Evolutionary conservation across 2,888 invertebrate species (phyloP).

Genomic region (Prosapia bicincta): DNA sequence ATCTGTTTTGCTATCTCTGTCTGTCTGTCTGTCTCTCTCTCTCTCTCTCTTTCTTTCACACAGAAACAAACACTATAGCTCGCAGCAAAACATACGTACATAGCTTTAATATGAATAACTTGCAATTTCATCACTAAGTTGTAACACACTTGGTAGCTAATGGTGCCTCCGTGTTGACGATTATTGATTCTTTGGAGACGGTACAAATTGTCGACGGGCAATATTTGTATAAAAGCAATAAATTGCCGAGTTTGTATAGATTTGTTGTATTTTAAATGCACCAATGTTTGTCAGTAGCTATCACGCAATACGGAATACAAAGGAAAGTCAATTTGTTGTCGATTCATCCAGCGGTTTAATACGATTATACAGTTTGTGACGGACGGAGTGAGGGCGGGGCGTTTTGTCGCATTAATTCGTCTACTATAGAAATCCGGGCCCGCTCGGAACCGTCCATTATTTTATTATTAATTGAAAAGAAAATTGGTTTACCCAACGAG

Average conservation of each 20-base stretch:
- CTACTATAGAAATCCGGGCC: not conserved
- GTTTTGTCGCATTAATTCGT: not conserved
- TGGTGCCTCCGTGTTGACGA: not conserved
- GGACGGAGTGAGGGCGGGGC: not conserved
- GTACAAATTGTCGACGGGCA: not conserved
- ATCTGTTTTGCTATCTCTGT: too few relatives aligned
- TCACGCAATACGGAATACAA: not conserved
- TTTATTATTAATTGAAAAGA: not conserved
- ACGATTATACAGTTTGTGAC: slow-evolving; percentile 12
- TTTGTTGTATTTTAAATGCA: not conserved
- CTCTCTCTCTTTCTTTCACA: too few relatives aligned
- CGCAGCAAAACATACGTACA: too few relatives aligned
- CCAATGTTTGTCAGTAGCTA: slow-evolving; percentile 2
- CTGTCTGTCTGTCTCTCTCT: too few relatives aligned
- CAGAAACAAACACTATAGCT: too few relatives aligned
- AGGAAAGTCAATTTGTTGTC: slow-evolving; percentile 22
- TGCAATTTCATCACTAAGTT: too few relatives aligned
- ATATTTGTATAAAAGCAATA: not conserved
- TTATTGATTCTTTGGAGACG: not conserved
- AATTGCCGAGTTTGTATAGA: not conserved
- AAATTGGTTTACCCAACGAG: not conserved
- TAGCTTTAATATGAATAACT: too few relatives aligned
- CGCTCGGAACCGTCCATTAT: not conserved
- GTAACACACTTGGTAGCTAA: too few relatives aligned
- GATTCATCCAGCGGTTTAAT: slow-evolving; percentile 26